Evolutionary conservation across 2,797 vertebrate species (phyloP), one percentile per base, ranked within the genome.

Genomic region (Lycodopsis pacificus): DNA sequence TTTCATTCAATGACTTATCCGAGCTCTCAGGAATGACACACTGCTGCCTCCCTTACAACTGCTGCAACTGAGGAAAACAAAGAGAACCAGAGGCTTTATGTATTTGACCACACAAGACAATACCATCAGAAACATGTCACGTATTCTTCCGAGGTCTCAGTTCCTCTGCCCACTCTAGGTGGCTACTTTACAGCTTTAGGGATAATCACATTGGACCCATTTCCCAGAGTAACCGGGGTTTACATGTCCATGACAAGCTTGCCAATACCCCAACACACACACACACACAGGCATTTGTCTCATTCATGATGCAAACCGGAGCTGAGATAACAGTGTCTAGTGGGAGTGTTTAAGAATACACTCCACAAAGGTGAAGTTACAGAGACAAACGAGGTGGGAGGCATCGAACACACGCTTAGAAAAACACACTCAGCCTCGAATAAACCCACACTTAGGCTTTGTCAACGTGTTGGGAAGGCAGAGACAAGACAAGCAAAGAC

Each of bases 271-370:
- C 57, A 67, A 74, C 56, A 22, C 36, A 38, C 36, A 38, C 36
- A 42, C 48, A 66, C 58, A 69, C 15, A 71, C 51, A 20, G 14
- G 72, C 7, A 38, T 85, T 83, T 76, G 71, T 88, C 79, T 86
- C 69, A 79, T 87, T 82, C 74, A 87, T 92, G 90, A 92, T 91
- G 91, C 89, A 92, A 93, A 93, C 83, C 27, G n/a, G 66, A 88
- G 84, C 85, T 65, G 77, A 87, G 86, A 90, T 87, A 88, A 89
- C 83, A 79, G 79, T 65, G 83, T 82, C 65, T 87, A 69, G 88
- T 90, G 86, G 89, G 89, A 88, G 88, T 82, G 56, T 88, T 88
- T 82, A 64, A 76, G 83, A 81, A 86, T 77, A 86, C n/a, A 79
- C 73, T 80, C 64, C 42, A 80, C 85, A 88, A 88, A 92, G 83